phyloP scores from a whole-genome alignment of 2,113 vertebrate species.

The Lycaon pictus region DNA sequence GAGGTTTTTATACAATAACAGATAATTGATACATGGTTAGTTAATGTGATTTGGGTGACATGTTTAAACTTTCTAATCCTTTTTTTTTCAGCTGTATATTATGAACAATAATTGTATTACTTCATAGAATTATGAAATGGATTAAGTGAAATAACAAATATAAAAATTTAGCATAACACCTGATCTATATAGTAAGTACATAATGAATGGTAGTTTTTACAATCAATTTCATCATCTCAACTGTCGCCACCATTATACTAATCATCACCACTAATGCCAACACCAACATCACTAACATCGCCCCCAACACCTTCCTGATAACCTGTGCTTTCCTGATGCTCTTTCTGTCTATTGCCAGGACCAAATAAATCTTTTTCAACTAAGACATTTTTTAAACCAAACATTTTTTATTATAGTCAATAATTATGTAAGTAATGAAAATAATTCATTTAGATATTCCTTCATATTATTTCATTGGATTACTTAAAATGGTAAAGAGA shows the following conservation, averaged over 20 bases:
- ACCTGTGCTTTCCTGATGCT: background rate
- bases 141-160: background rate
- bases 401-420: background rate
- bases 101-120: background rate
- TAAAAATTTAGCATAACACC: background rate
- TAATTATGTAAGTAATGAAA: conserved; percentile 8
- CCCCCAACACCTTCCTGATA: background rate
- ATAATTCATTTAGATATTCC: background rate
- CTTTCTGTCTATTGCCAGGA: background rate
- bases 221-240: background rate
- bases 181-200: background rate
- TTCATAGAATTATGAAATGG: background rate
- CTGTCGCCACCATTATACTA: background rate
- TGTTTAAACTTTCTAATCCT: background rate
- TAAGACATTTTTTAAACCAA: background rate
- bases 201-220: background rate
- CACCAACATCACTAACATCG: background rate
- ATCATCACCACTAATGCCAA: background rate
- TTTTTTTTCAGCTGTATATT: background rate
- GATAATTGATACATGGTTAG: background rate
- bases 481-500: background rate
- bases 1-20: background rate
- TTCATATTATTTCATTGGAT: conserved; percentile 9
- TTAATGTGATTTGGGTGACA: background rate
- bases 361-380: background rate